These are phyloP conservation scores for Orchestes rusci DNA, from an alignment of 2,888 invertebrate genomes.

Conservation along the genomic window DNA sequence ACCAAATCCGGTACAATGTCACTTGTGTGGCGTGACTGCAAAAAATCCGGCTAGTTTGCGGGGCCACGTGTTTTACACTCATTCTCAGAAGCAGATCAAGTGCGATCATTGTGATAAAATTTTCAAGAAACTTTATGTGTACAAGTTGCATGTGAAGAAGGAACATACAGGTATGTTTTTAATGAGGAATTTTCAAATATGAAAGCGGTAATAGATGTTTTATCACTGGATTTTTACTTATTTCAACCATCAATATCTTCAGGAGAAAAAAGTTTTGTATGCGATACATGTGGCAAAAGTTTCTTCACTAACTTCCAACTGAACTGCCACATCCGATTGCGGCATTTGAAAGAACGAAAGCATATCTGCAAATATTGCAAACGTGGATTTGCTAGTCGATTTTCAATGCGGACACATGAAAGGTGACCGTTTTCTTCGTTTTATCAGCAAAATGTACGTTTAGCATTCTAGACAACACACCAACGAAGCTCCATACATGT, in stretches of 20 bases:
- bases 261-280: conserved; percentile 31
- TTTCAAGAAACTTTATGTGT: conserved; percentile 29
- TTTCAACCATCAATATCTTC: too few species aligned
- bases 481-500: conserved; percentile 35
- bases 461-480: conserved; percentile 32
- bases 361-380: conserved; percentile 33
- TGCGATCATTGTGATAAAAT: conserved; percentile 30
- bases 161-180: conserved; percentile 23
- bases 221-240: too few species aligned
- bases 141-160: conserved; percentile 32
- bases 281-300: conserved; percentile 28
- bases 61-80: conserved; percentile 32
- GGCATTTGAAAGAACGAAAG: conserved; percentile 34
- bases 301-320: conserved; percentile 25
- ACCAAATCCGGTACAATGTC: conserved; percentile 34
- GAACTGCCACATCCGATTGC: conserved; percentile 32
- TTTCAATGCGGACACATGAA: conserved; percentile 29
- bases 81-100: conserved; percentile 28
- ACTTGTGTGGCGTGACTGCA: conserved; percentile 35
- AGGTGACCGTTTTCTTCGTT: conserved; percentile 8
- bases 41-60: conserved; percentile 34
- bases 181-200: background rate
- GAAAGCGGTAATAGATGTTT: background rate
- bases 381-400: conserved; percentile 34
- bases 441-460: background rate